A percentile compares a stretch with the other conserved stretches of the same genome.
Conservation (phyloP, 2,888 invertebrate genomes). For the Caenorhabditis angaria region DNA sequence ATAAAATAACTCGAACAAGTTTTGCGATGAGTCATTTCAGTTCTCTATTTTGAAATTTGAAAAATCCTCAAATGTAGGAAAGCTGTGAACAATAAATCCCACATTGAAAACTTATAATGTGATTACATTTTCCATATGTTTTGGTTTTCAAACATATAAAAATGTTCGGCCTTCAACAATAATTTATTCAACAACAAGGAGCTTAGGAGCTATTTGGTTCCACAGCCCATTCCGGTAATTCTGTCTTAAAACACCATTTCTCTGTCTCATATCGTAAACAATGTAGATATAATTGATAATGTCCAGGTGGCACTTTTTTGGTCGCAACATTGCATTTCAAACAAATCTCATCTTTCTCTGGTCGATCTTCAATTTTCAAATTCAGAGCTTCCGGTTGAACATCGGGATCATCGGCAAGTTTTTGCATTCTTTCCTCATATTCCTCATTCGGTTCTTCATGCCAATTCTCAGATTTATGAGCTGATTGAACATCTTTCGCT, state of each 20-base stretch:
- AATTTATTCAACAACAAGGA: conserved; percentile 9
- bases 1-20: too few species aligned
- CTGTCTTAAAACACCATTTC: conserved; percentile 64
- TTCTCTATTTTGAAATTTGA: too few species aligned
- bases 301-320: conserved; percentile 53
- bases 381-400: conserved; percentile 39
- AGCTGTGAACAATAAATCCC: too few species aligned
- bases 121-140: not conserved
- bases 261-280: conserved; percentile 68
- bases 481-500: conserved; percentile 52
- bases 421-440: conserved; percentile 56
- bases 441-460: conserved; percentile 60
- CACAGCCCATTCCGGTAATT: conserved; percentile 67
- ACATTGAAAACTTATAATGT: conserved; percentile 1
- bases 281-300: conserved; percentile 66
- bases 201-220: conserved; percentile 17
- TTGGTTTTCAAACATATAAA: too few species aligned
- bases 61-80: not conserved
- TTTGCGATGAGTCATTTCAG: too few species aligned
- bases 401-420: conserved; percentile 39
- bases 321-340: conserved; percentile 66
- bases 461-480: conserved; percentile 59
- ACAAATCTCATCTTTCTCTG: conserved; percentile 64
- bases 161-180: too few species aligned
- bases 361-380: conserved; percentile 49